Conservation (phyloP, 2,797 vertebrate species). For the Sebastes minor region DNA sequence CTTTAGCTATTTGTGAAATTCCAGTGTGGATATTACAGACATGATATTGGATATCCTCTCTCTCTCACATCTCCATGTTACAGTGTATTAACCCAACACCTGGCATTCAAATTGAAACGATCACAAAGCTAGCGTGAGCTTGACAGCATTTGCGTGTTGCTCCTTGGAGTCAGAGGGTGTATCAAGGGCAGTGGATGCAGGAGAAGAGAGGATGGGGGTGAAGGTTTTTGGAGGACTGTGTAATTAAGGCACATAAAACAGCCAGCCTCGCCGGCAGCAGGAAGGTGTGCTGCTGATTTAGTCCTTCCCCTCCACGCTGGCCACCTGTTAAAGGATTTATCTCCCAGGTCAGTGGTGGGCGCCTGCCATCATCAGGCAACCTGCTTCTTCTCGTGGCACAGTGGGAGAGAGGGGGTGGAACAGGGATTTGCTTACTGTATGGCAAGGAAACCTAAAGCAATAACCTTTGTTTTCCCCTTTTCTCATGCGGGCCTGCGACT, state of each 20-base stretch:
- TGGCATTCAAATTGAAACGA: conserved; percentile 21
- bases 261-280: conserved; percentile 73
- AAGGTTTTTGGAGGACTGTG: conserved; percentile 62
- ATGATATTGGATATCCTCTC: not conserved
- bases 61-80: not conserved
- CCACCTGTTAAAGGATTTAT: conserved; percentile 84
- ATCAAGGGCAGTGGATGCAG: conserved; percentile 66
- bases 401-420: conserved; percentile 23
- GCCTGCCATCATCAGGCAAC: conserved; percentile 67
- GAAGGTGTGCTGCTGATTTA: conserved; percentile 78
- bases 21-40: not conserved
- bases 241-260: conserved; percentile 83
- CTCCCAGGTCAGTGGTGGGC: conserved; percentile 71
- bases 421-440: conserved; percentile 18
- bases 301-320: conserved; percentile 73
- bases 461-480: conserved; percentile 37
- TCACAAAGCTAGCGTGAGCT: not conserved
- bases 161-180: conserved; percentile 64
- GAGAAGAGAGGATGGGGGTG: conserved; percentile 37
- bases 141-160: conserved; percentile 34
- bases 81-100: conserved; percentile 18
- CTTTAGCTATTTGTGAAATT: conserved; percentile 8
- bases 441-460: conserved; percentile 30
- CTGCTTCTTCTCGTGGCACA: conserved; percentile 56
- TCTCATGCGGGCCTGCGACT: conserved; percentile 15